Evolutionary conservation across 2,888 invertebrate species (phyloP).

Genomic region (Dolichomitus sp.): DNA sequence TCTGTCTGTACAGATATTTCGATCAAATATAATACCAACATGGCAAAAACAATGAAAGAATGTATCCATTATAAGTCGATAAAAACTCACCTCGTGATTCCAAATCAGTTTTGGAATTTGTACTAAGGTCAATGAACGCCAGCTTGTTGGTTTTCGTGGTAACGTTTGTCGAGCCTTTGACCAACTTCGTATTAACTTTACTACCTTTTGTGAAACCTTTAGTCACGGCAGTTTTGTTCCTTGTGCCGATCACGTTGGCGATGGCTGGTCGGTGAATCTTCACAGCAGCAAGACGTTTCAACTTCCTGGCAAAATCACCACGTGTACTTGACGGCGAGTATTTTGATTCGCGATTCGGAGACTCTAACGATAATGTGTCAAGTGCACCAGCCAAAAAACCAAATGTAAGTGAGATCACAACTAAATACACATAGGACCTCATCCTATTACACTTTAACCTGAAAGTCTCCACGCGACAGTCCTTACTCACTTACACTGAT

Average conservation of each 20-base stretch:
- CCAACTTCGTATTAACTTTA: slow-evolving; percentile 7
- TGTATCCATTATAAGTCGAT: neutral
- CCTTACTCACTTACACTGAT: neutral
- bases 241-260: neutral
- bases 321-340: slow-evolving; percentile 13
- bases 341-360: neutral
- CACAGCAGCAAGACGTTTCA: slow-evolving; percentile 18
- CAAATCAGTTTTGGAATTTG: slow-evolving; percentile 25
- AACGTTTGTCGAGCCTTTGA: slow-evolving; percentile 16
- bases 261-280: slow-evolving; percentile 41
- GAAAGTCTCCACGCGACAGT: slow-evolving; percentile 11
- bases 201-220: slow-evolving; percentile 3
- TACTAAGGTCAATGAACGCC: slow-evolving; percentile 53
- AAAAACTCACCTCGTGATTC: slow-evolving; percentile 60
- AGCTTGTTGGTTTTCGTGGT: slow-evolving; percentile 53
- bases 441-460: slow-evolving; percentile 59
- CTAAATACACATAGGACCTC: slow-evolving; percentile 78
- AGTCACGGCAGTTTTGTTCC: slow-evolving; percentile 7
- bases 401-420: slow-evolving; percentile 75
- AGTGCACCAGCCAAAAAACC: slow-evolving; percentile 61
- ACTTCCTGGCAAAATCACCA: slow-evolving; percentile 24
- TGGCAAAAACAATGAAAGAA: neutral
- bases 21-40: neutral
- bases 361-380: slow-evolving; percentile 49
- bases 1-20: slow-evolving; percentile 66